Evolutionary conservation across 2,888 invertebrate species (phyloP), one percentile per base, ranked within the genome.

Genomic region (Conops quadrifasciatus): DNA sequence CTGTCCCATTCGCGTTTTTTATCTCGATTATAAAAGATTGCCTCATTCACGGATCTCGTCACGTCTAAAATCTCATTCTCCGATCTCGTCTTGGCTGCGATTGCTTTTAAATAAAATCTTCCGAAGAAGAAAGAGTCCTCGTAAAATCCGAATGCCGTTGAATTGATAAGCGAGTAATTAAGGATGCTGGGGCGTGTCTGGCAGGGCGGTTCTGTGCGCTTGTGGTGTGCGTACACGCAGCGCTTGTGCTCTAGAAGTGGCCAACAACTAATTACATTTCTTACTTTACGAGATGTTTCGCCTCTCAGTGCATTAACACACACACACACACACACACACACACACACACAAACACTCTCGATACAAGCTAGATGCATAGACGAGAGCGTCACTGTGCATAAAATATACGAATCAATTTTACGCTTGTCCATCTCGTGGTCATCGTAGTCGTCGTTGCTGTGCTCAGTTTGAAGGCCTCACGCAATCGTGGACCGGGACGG

Each of bases 371-470:
- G 1, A n/a, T 19, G n/a, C 3, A 26, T 24, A 28, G 5, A 13
- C 28, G 26, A 13, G 21, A 53, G 49, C 49, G 26, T 51, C 26
- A 47, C n/a, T 63, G 47, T 68, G 78, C 80, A 79, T 77, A 74
- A 80, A 81, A 79, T 76, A 79, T 76, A 77, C 72, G 77, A 80
- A 78, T 79, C 78, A 79, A 82, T 83, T 82, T 80, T 79, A 82
- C 83, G 82, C 82, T 80, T 81, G 80, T 81, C 82, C 80, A 81
- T 78, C 79, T 73, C 72, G 74, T 47, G 72, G 53, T n/a, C n/a
- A n/a, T n/a, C 47, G 30, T 43, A 13, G 15, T n/a, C 21, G 30
- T 19, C 21, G 43, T 15, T 36, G 5, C 16, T n/a, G 30, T 30
- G 24, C 51, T 45, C 24, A 24, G 3, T 24, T 24, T 9, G 53